Evolutionary conservation across 2,797 vertebrate genomes (phyloP).

Genomic region (Enteromius paludinosus): DNA sequence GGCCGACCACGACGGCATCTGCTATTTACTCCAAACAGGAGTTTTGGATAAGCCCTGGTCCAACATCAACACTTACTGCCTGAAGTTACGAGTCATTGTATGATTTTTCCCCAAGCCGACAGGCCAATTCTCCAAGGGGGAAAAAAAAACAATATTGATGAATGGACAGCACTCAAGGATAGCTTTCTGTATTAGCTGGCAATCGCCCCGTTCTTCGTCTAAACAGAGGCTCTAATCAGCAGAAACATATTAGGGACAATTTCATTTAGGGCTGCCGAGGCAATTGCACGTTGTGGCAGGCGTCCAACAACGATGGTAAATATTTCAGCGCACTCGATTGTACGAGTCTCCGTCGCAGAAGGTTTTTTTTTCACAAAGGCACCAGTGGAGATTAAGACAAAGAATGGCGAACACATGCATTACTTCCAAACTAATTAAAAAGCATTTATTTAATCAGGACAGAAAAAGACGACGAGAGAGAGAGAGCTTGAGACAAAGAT

Average conservation of each 20-base stretch:
- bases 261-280: slow-evolving; percentile 41
- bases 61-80: slow-evolving; percentile 52
- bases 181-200: slow-evolving; percentile 30
- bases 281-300: slow-evolving; percentile 43
- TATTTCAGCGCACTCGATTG: slow-evolving; percentile 41
- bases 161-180: slow-evolving; percentile 21
- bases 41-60: slow-evolving; percentile 47
- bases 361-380: not conserved
- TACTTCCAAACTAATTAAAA: slow-evolving; percentile 51
- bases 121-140: not conserved
- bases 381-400: slow-evolving; percentile 33
- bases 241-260: slow-evolving; percentile 52
- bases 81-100: slow-evolving; percentile 32
- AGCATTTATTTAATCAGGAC: slow-evolving; percentile 45
- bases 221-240: slow-evolving; percentile 48
- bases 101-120: not conserved
- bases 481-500: slow-evolving; percentile 8
- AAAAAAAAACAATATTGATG: slow-evolving; percentile 11
- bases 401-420: slow-evolving; percentile 9
- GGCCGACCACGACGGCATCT: slow-evolving; percentile 57
- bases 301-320: slow-evolving; percentile 31
- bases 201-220: slow-evolving; percentile 7
- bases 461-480: not conserved
- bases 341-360: not conserved
- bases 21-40: slow-evolving; percentile 60